These are phyloP conservation scores for Anneissia japonica DNA, from an alignment of 35 echinoderm and acorn worm species.

Conservation along the genomic window DNA sequence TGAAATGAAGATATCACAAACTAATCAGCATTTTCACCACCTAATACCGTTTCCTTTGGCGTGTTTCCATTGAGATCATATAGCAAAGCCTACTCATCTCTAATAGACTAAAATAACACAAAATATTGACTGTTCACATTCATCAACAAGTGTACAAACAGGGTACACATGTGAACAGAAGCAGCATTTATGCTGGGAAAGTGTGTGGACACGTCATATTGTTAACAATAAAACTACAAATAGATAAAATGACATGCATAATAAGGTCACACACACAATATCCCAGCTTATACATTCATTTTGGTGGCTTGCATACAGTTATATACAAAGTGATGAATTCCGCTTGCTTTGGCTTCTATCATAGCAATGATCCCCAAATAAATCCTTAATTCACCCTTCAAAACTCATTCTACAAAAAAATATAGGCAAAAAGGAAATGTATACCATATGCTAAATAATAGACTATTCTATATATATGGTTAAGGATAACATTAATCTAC, in stretches of 20 bases:
- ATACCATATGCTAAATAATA: not conserved
- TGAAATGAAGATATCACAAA: slow-evolving; percentile 2
- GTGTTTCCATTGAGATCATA: not conserved
- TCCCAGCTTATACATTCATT: not conserved
- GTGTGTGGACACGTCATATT: no score
- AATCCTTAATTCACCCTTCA: not conserved
- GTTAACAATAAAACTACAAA: not conserved
- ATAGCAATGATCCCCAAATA: not conserved
- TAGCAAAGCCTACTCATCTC: not conserved
- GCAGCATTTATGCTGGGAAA: no score
- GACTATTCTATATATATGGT: not conserved
- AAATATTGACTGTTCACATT: not conserved
- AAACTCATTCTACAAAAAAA: not conserved
- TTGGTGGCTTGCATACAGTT: not conserved
- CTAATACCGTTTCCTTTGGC: not conserved
- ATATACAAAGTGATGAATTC: not conserved
- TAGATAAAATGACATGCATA: not conserved
- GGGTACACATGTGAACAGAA: no score
- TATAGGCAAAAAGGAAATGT: not conserved
- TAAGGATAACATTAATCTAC: no score
- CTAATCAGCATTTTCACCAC: not conserved
- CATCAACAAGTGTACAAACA: no score
- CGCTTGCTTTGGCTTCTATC: not conserved
- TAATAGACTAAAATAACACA: no score
- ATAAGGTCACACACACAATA: not conserved